These are phyloP conservation scores for Drosophila varians DNA, from an alignment of 1,140 invertebrate species.

Conservation along the genomic window DNA sequence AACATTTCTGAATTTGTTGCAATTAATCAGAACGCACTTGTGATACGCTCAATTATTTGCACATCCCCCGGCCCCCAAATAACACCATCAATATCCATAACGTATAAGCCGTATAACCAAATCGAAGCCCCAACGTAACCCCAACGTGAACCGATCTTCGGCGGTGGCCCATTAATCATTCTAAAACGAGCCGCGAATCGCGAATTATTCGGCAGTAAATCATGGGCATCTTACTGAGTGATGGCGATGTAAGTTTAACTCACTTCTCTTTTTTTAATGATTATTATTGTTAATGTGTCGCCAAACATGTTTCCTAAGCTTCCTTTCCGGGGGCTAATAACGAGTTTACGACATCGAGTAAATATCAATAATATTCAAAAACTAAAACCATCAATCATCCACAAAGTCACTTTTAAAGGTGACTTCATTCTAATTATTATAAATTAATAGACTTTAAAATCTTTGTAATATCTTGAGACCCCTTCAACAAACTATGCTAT, in stretches of 20 bases:
- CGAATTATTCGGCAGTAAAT: conserved; percentile 52
- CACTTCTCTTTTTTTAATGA: conserved; percentile 10
- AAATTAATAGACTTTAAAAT: too few species aligned
- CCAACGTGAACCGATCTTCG: conserved; percentile 31
- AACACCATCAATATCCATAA: conserved; percentile 42
- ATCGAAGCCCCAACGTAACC: conserved; percentile 9
- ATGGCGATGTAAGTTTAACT: conserved; percentile 77
- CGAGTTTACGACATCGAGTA: neutral
- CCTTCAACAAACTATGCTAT: too few species aligned
- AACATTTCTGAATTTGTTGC: conserved; percentile 46
- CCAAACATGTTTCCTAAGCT: conserved; percentile 3
- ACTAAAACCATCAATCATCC: neutral
- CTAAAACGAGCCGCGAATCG: conserved; percentile 48
- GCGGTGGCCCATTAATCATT: conserved; percentile 44
- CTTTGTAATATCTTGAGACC: too few species aligned
- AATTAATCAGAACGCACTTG: conserved; percentile 54
- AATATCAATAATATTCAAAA: neutral
- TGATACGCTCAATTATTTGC: conserved; percentile 41
- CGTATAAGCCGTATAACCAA: conserved; percentile 8
- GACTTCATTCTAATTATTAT: too few species aligned
- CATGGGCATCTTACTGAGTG: conserved; percentile 79
- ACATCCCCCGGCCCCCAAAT: conserved; percentile 32
- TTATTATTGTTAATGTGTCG: conserved; percentile 19
- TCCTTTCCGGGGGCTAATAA: conserved; percentile 4
- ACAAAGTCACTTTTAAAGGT: neutral